Evolutionary conservation across 2,888 invertebrate species (phyloP).

Genomic region (Leptura quadrifasciata): DNA sequence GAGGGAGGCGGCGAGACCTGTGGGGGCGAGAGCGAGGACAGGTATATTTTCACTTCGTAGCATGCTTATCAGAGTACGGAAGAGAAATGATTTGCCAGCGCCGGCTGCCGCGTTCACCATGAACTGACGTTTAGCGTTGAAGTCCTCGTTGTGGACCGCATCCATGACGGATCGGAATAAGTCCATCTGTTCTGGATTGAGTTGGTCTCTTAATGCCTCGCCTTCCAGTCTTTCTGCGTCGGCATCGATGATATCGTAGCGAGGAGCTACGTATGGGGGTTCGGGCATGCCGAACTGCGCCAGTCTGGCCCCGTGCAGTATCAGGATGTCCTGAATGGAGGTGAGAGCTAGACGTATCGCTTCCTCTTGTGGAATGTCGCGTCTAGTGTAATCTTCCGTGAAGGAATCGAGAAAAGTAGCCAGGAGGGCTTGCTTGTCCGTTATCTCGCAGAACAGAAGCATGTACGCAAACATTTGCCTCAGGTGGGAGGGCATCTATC

Average conservation of each 20-base stretch:
- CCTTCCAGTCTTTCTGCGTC: not conserved
- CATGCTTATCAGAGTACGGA: not conserved
- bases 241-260: not conserved
- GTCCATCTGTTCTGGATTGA: not conserved
- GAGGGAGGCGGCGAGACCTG: not conserved
- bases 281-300: slow-evolving; percentile 5
- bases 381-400: not conserved
- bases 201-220: not conserved
- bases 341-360: not conserved
- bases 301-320: not conserved
- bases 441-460: not conserved
- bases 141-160: not conserved
- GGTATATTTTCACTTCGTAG: not conserved
- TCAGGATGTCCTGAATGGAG: not conserved
- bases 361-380: not conserved
- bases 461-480: not conserved
- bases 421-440: not conserved
- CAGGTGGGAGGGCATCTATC: not conserved
- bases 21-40: not conserved
- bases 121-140: not conserved
- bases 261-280: not conserved
- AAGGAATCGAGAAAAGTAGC: not conserved
- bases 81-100: not conserved
- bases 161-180: not conserved
- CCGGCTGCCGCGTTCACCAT: not conserved